Conservation (phyloP, 2,797 vertebrate genomes). For the Sebastolobus altivelis region DNA sequence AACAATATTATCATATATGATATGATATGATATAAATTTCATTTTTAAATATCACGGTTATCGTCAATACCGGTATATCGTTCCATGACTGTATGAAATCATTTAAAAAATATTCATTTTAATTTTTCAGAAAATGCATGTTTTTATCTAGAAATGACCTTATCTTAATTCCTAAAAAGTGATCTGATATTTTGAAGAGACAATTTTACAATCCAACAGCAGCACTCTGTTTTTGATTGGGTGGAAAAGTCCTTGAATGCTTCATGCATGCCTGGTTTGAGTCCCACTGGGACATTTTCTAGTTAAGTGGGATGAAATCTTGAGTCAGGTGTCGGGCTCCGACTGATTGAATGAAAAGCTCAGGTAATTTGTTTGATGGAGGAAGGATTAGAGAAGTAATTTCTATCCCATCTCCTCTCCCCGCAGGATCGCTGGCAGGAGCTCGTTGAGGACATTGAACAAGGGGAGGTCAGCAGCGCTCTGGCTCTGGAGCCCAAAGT, state of each 20-base stretch:
- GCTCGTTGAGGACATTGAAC: conserved; percentile 86
- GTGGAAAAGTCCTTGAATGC: neutral
- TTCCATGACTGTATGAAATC: neutral
- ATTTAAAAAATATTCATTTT: neutral
- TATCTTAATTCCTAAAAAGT: too few species aligned
- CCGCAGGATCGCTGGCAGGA: conserved; percentile 80
- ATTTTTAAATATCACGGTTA: too few species aligned
- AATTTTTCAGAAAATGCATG: too few species aligned
- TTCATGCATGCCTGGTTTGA: neutral
- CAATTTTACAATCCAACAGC: too few species aligned
- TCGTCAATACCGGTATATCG: rapidly evolving
- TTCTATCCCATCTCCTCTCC: conserved; percentile 23
- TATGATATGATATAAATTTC: rapidly evolving
- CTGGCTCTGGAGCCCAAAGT: conserved; percentile 77
- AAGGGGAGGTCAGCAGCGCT: conserved; percentile 81
- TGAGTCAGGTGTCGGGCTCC: conserved; percentile 5
- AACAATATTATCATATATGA: rapidly evolving
- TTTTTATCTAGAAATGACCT: too few species aligned
- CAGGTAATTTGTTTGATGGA: conserved; percentile 27
- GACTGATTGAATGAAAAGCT: conserved; percentile 3
- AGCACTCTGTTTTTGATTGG: neutral
- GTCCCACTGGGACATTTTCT: conserved; percentile 2
- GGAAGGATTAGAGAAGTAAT: conserved; percentile 30
- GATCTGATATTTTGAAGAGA: neutral
- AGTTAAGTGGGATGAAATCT: neutral